These are phyloP conservation scores for Meandrusa payeni DNA, from an alignment of 2,888 invertebrate genomes.

Conservation along the genomic window DNA sequence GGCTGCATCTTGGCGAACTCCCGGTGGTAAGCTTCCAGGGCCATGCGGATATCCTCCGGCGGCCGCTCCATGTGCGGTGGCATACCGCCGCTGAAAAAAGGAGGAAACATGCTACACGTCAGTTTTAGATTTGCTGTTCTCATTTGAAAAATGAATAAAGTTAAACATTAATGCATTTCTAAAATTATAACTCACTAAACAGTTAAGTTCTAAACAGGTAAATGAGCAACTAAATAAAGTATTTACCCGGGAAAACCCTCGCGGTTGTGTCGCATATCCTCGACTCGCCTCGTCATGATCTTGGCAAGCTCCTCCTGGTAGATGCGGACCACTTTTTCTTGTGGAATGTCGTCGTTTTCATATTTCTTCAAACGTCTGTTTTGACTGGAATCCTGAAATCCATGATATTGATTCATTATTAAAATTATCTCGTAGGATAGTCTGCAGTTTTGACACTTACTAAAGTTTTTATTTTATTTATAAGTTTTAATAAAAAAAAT, in stretches of 20 bases:
- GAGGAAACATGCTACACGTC: conserved; percentile 89
- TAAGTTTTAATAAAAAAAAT: no score
- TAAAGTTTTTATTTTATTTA: no score
- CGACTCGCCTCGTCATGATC: conserved; percentile 90
- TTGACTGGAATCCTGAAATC: conserved; percentile 82
- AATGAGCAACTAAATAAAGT: no score
- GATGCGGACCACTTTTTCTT: conserved; percentile 96
- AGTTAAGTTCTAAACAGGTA: conserved; percentile 9
- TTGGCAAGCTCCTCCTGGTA: conserved; percentile 97
- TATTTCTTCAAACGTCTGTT: conserved; percentile 91
- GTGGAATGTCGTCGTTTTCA: conserved; percentile 96
- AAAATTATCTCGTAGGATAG: no score
- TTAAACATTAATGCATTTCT: background rate
- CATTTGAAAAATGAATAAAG: conserved; percentile 41
- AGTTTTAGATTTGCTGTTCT: conserved; percentile 81
- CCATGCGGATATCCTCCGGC: conserved; percentile 94
- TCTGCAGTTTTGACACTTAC: no score
- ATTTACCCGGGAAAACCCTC: conserved; percentile 91
- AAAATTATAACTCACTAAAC: background rate
- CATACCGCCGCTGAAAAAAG: conserved; percentile 89
- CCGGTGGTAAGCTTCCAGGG: conserved; percentile 94
- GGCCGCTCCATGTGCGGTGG: conserved; percentile 81
- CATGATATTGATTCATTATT: no score
- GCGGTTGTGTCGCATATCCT: conserved; percentile 87
- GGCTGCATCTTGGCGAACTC: conserved; percentile 94